A percentile compares a stretch with the other conserved stretches of the same genome.
phyloP scores from a whole-genome alignment of 2,797 vertebrate genomes.

The Pipistrellus pipistrellus region DNA sequence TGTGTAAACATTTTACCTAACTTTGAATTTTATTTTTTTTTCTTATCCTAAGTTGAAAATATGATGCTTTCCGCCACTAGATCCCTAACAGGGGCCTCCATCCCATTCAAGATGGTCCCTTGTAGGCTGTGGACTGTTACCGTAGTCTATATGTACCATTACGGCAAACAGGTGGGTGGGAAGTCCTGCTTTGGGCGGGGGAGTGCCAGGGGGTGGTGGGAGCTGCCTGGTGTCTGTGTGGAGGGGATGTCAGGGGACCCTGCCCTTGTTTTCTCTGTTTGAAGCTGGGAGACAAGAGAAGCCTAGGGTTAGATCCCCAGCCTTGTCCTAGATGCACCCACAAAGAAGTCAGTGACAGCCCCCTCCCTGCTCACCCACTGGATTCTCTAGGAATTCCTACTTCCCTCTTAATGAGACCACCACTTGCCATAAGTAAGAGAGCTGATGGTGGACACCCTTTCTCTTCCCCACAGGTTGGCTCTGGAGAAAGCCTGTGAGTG shows the following conservation, averaged over 20 bases:
- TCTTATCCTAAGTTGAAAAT: neutral
- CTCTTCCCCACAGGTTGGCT: neutral
- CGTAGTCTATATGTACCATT: fast-evolving
- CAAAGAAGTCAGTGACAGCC: neutral
- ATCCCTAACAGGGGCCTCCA: neutral
- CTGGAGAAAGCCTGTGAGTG: neutral
- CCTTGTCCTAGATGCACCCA: neutral
- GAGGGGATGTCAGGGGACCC: neutral
- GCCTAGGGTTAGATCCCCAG: neutral
- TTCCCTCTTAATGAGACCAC: neutral
- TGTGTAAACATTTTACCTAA: neutral
- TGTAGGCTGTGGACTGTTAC: neutral
- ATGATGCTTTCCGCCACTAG: neutral
- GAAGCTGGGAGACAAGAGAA: neutral
- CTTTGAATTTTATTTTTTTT: conserved; percentile 46
- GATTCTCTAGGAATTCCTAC: neutral
- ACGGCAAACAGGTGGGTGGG: neutral
- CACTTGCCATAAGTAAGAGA: neutral
- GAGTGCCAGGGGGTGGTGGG: neutral
- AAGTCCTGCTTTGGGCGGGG: neutral
- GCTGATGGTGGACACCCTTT: neutral
- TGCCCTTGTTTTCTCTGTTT: neutral
- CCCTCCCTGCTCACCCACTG: neutral
- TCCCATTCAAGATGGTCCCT: no score
- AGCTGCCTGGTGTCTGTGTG: neutral